Conservation (phyloP, 2,888 invertebrate species). For the Drosophila setosimentum region DNA sequence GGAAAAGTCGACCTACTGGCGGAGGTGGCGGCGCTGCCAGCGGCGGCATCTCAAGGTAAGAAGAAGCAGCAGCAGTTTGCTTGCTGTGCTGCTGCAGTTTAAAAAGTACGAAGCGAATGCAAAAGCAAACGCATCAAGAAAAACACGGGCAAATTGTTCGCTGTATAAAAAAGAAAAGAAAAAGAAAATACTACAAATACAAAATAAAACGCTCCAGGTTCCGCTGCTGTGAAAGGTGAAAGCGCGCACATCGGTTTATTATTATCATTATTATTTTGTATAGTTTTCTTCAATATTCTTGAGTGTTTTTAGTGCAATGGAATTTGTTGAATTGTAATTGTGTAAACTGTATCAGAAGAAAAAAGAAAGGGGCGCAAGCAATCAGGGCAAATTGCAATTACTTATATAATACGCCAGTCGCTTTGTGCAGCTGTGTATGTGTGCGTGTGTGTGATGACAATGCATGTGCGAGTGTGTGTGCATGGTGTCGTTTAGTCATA, state of each 20-base stretch:
- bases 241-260: conserved; percentile 48
- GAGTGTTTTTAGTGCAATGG: conserved; percentile 14
- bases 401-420: conserved; percentile 72
- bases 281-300: conserved; percentile 17
- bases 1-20: conserved; percentile 92
- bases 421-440: conserved; percentile 19
- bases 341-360: conserved; percentile 31
- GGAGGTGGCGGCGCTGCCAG: conserved; percentile 69
- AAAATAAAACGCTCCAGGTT: conserved; percentile 29
- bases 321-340: conserved; percentile 34
- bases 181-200: conserved; percentile 17
- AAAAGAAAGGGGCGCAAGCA: conserved; percentile 39
- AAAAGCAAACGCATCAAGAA: conserved; percentile 56
- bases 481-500: conserved; percentile 33
- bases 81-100: conserved; percentile 42
- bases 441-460: conserved; percentile 26
- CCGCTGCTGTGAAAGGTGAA: conserved; percentile 56
- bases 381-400: conserved; percentile 74
- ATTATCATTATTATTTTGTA: conserved; percentile 13
- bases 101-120: conserved; percentile 61
- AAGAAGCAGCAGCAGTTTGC: conserved; percentile 62
- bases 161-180: conserved; percentile 7
- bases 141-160: conserved; percentile 35
- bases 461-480: conserved; percentile 19
- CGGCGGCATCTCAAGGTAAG: conserved; percentile 82